A percentile compares a stretch with the other conserved stretches of the same genome.
phyloP scores from a whole-genome alignment of 2,797 vertebrate genomes.

The Gymnodraco acuticeps region DNA sequence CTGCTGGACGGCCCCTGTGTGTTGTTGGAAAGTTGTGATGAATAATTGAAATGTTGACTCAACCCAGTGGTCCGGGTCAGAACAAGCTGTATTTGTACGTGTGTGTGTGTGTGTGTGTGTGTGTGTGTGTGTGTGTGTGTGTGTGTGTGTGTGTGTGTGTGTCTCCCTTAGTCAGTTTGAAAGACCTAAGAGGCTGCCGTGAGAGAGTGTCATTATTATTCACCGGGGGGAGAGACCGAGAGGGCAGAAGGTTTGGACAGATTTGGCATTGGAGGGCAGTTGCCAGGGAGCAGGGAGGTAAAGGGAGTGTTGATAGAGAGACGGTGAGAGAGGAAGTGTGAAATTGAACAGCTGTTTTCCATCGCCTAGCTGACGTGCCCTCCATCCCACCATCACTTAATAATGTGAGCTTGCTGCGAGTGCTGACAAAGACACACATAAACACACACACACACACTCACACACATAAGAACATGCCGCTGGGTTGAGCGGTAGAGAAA shows the following conservation, averaged over 20 bases:
- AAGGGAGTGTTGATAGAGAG: slow-evolving; percentile 27
- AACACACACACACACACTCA: neutral
- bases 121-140: slow-evolving; percentile 38
- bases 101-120: slow-evolving; percentile 14
- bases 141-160: slow-evolving; percentile 29
- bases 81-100: slow-evolving; percentile 56
- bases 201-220: slow-evolving; percentile 60
- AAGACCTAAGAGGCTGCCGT: slow-evolving; percentile 52
- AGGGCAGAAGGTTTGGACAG: slow-evolving; percentile 49
- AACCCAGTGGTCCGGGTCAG: slow-evolving; percentile 70
- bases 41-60: slow-evolving; percentile 81
- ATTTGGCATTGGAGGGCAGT: slow-evolving; percentile 24
- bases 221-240: slow-evolving; percentile 40
- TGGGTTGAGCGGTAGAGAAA: slow-evolving; percentile 23
- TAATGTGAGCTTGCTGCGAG: slow-evolving; percentile 38
- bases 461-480: slow-evolving; percentile 1
- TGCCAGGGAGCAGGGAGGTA: neutral
- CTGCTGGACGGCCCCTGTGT: slow-evolving; percentile 42
- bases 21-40: slow-evolving; percentile 63
- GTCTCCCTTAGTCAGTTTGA: slow-evolving; percentile 36
- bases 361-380: slow-evolving; percentile 52
- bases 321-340: slow-evolving; percentile 59
- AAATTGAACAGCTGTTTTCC: slow-evolving; percentile 78
- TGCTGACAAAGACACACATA: slow-evolving; percentile 5
- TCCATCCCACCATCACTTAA: slow-evolving; percentile 59